Evolutionary conservation across 1,140 invertebrate genomes (phyloP), one percentile per base, ranked within the genome.

Genomic region (Diorhabda carinulata): DNA sequence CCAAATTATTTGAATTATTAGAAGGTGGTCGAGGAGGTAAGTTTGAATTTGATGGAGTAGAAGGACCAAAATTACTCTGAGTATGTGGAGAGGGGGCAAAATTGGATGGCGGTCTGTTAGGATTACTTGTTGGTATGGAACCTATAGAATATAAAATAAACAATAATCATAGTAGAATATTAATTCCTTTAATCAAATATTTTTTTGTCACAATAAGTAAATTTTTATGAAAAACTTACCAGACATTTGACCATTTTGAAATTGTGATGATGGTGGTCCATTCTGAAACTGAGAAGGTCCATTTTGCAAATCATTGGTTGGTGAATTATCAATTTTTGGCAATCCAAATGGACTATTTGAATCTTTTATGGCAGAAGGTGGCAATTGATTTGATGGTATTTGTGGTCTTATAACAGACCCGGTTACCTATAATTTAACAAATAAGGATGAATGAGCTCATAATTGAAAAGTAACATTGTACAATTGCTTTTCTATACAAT

Each of bases 281-380:
- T 70, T 70, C n/a, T 61, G 56, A 68, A 71, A 73, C 9, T 68
- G 66, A 66, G 66, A 71, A 57, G 65, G 68, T 56, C 71, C 68
- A 52, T 68, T 72, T 56, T 66, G 67, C 40, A 43, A 10, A 66
- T 41, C 61, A 66, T 61, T 43, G 43, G 42, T 9, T 5, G 74
- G 70, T 66, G 70, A 63, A 52, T 4, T 52, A 7, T 74, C 75
- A 70, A 68, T 78, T 67, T 78, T 81, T 3, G 80, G 76, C 8
- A 79, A 78, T 9, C 52, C 64, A 42, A 68, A 68, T 56, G 40
- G 52, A 4, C 52, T 60, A 10, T 57, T 57, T 61, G 64, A 2
- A 61, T 64, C 66, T 44, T 68, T 67, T 45, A 42, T 63, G 3
- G 41, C 43, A 8, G 59, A 7, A 57, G 62, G 65, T 42, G 68